Conservation (phyloP, 2,797 vertebrate species). For the Australoheros facetus region DNA sequence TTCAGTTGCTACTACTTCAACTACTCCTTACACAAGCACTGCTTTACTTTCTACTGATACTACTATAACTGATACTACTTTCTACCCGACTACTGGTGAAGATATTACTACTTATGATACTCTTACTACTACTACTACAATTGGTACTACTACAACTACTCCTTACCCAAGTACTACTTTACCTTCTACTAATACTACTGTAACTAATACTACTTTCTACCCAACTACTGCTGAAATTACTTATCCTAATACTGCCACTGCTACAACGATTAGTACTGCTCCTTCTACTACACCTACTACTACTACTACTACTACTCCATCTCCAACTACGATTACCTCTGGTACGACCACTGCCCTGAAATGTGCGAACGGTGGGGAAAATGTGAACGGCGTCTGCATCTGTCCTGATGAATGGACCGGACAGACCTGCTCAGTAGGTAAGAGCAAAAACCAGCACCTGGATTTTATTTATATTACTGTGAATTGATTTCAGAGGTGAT, state of each 20-base stretch:
- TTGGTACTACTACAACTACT: accelerated
- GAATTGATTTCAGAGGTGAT: too few species aligned
- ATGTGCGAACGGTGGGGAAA: background rate
- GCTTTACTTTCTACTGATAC: too few species aligned
- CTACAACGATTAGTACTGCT: background rate
- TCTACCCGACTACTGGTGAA: background rate
- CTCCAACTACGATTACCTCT: background rate
- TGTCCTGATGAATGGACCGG: conserved; percentile 64
- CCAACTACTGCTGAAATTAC: too few species aligned
- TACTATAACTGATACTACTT: too few species aligned
- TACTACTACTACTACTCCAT: background rate
- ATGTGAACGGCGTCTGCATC: conserved; percentile 26
- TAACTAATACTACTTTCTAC: accelerated
- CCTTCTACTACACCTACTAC: background rate
- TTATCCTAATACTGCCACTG: accelerated
- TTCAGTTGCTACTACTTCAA: background rate
- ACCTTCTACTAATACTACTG: too few species aligned
- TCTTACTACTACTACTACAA: background rate
- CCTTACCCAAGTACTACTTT: accelerated
- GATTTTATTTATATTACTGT: too few species aligned
- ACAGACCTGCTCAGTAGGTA: conserved; percentile 44
- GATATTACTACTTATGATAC: background rate
- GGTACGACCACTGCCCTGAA: background rate
- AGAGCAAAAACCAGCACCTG: background rate
- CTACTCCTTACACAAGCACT: background rate